Base-by-base conservation (phyloP, 1,140 invertebrate genomes). In the Samia ricini region DNA sequence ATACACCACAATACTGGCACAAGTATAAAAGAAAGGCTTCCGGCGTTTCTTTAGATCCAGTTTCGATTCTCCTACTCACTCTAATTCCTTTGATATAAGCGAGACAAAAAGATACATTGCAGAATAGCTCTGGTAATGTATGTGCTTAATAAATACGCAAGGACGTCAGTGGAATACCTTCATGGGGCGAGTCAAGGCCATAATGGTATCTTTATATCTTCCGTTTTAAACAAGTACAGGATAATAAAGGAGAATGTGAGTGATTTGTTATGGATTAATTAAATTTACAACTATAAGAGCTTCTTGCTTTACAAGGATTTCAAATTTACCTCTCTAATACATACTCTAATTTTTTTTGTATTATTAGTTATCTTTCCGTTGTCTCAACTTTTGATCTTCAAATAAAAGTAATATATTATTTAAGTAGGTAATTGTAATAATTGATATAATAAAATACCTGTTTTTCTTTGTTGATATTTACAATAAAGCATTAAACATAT, bases 1-100 rank as follows among this genome's bases (percentile, higher is more conserved):
- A 15, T 42, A 42, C 10, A 42, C 33, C 24, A 55, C 22, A 23
- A 55, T 23, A 51, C 19, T 55, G 52, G 52, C n/a, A 55, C 52
- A 24, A 24, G 24, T 55, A 60, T 60, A 66, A 76, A 73, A 77
- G 75, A 81, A 79, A 81, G 77, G 77, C 79, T 81, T 81, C 79
- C 77, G 79, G 79, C 77, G 73, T 77, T 73, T 81, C 66, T 76
- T 55, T 55, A 59, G 57, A 78, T 78, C 79, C 69, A 75, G 79
- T 82, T 76, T 69, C 20, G 54, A 54, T 62, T 58, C 52, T 68
- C 64, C 59, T 64, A 69, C 72, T 69, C 66, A 36, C 51, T 69
- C 61, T 56, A 60, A 56, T 63, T 50, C 56, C 66, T 63, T 58
- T 59, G 64, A 42, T 42, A 42, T 56, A 66, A 70, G 66, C 56